These are phyloP conservation scores for Nothoprocta pentlandii DNA, from an alignment of 2,113 vertebrate genomes.

Conservation along the genomic window DNA sequence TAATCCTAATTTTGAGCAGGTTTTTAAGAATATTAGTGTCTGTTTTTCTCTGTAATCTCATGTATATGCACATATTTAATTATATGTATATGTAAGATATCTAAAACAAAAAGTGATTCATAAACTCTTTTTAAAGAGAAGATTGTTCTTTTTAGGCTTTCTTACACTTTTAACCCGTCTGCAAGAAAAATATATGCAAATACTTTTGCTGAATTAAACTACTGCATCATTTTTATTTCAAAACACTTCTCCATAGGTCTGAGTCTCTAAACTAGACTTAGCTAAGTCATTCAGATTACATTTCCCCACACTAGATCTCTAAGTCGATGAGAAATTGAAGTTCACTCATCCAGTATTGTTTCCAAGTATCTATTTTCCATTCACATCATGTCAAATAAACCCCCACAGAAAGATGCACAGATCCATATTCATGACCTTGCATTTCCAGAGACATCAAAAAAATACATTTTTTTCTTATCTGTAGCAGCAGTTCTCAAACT, in stretches of 20 bases:
- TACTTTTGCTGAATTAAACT: slow-evolving; percentile 14
- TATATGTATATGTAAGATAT: neutral
- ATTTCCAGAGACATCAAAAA: neutral
- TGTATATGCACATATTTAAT: neutral
- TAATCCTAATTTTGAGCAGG: neutral
- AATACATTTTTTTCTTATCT: neutral
- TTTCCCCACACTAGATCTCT: neutral
- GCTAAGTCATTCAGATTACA: neutral
- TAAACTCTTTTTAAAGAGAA: neutral
- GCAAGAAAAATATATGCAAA: slow-evolving; percentile 14
- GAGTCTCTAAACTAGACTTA: neutral
- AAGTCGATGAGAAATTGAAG: neutral
- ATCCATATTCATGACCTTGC: neutral
- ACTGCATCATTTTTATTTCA: slow-evolving; percentile 4
- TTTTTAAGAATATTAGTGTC: neutral
- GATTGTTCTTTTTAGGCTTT: neutral
- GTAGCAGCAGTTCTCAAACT: neutral
- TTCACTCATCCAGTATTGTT: neutral
- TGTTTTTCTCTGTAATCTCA: neutral
- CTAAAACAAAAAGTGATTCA: neutral
- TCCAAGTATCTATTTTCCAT: neutral
- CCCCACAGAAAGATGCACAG: neutral
- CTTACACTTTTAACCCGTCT: neutral
- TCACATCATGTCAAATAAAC: neutral
- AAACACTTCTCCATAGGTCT: neutral